Percentiles rank a stretch among this genome's conserved stretches.
phyloP scores from a whole-genome alignment of 2,113 vertebrate genomes.

The Atlantisia rogersi region DNA sequence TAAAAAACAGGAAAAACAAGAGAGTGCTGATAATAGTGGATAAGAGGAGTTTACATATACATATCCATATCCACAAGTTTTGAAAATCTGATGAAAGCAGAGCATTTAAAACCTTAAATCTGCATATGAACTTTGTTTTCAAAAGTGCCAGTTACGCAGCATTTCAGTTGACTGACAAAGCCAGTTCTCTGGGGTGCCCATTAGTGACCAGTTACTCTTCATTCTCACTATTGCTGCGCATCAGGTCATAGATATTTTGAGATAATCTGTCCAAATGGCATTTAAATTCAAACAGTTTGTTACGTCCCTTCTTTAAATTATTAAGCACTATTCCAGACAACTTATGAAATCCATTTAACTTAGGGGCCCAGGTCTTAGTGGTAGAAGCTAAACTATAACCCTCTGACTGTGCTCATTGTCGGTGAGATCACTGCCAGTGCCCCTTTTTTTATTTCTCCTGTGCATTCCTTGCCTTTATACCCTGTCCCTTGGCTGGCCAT shows the following conservation, averaged over 20 bases:
- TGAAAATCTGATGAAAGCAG: background rate
- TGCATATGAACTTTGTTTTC: background rate
- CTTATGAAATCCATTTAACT: background rate
- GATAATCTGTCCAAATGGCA: background rate
- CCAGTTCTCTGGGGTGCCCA: background rate
- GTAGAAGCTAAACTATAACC: background rate
- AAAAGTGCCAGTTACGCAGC: background rate
- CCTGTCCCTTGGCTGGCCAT: accelerated
- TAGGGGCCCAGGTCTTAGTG: background rate
- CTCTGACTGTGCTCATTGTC: accelerated
- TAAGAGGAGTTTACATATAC: background rate
- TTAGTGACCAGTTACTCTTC: background rate
- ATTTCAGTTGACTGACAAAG: background rate
- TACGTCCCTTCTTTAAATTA: background rate
- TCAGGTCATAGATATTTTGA: background rate
- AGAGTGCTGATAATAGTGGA: background rate
- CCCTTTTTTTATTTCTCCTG: background rate
- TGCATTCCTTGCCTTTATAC: background rate
- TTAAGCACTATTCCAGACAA: background rate
- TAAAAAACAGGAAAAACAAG: background rate
- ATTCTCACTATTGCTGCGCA: background rate
- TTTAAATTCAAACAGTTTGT: conserved; percentile 1
- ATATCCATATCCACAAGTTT: background rate
- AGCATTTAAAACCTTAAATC: background rate
- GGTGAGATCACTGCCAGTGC: background rate